Evolutionary conservation across 2,888 invertebrate genomes (phyloP).

Genomic region (Philopedon plagiatum): DNA sequence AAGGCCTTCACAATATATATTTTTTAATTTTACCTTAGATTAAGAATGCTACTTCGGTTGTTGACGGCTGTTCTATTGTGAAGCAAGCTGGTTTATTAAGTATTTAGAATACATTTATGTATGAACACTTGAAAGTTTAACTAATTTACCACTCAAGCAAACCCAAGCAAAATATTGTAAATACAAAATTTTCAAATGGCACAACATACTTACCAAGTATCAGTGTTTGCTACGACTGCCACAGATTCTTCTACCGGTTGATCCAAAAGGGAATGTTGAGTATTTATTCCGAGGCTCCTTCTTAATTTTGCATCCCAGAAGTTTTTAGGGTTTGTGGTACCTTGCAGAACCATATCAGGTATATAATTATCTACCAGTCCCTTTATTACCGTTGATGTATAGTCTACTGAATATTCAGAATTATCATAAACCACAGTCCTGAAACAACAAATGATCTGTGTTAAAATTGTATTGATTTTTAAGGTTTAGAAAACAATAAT

Average conservation of each 20-base stretch:
- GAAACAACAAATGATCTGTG: conserved; percentile 23
- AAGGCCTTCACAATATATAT: too few relatives aligned
- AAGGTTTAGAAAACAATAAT: too few relatives aligned
- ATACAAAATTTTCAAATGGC: too few relatives aligned
- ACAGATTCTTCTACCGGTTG: conserved; percentile 83
- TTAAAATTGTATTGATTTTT: not conserved
- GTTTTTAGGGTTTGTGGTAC: conserved; percentile 72
- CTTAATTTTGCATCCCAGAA: conserved; percentile 74
- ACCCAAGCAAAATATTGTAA: too few relatives aligned
- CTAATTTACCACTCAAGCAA: too few relatives aligned
- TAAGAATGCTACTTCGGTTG: too few relatives aligned
- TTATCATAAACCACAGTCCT: conserved; percentile 45
- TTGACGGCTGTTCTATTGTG: too few relatives aligned
- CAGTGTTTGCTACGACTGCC: conserved; percentile 85
- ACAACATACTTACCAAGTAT: conserved; percentile 77
- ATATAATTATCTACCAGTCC: conserved; percentile 78
- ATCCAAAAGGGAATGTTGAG: conserved; percentile 74
- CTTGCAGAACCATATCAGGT: conserved; percentile 85
- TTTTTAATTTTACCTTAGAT: too few relatives aligned
- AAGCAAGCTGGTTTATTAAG: too few relatives aligned
- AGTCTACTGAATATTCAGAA: conserved; percentile 37
- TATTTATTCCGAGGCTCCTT: conserved; percentile 71
- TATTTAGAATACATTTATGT: too few relatives aligned
- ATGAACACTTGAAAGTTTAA: too few relatives aligned
- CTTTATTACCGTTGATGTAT: conserved; percentile 67